These are phyloP conservation scores for Pseudopipra pipra DNA, from an alignment of 2,113 vertebrate species.

Conservation along the genomic window DNA sequence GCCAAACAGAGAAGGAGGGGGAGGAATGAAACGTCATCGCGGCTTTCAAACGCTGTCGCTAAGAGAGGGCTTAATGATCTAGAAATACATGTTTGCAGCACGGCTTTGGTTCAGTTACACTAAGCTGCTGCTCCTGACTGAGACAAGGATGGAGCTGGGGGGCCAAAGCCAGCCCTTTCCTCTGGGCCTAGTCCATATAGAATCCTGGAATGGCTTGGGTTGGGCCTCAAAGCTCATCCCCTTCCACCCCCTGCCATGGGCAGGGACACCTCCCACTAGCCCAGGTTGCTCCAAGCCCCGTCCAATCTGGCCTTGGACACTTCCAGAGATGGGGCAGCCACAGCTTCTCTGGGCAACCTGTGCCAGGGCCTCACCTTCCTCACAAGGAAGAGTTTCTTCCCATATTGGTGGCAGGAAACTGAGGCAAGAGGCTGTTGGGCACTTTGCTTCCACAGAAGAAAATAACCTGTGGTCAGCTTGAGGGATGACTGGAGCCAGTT, in stretches of 20 bases:
- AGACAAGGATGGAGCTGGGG: not conserved
- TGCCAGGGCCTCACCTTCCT: not conserved
- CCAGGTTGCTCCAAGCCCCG: rapidly evolving
- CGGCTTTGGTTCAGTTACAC: not conserved
- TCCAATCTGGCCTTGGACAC: rapidly evolving
- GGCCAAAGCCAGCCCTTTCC: not conserved
- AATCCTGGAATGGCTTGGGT: not conserved
- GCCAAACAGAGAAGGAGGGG: not conserved
- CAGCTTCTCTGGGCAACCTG: not conserved
- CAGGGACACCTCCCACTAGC: rapidly evolving
- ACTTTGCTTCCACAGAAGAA: not conserved
- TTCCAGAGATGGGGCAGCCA: not conserved
- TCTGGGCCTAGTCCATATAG: not conserved
- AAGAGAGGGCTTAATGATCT: constrained; percentile 51
- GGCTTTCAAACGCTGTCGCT: constrained; percentile 34
- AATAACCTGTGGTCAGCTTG: not conserved
- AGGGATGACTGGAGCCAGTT: not conserved
- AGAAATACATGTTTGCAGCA: not conserved
- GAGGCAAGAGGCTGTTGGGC: not conserved
- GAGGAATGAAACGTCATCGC: not conserved
- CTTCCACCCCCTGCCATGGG: no score
- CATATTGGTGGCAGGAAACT: not conserved
- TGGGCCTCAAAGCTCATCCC: not conserved
- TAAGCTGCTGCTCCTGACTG: not conserved
- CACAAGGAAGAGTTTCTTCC: rapidly evolving